Evolutionary conservation across 2,113 vertebrate genomes (phyloP).

Genomic region (Redunca redunca): DNA sequence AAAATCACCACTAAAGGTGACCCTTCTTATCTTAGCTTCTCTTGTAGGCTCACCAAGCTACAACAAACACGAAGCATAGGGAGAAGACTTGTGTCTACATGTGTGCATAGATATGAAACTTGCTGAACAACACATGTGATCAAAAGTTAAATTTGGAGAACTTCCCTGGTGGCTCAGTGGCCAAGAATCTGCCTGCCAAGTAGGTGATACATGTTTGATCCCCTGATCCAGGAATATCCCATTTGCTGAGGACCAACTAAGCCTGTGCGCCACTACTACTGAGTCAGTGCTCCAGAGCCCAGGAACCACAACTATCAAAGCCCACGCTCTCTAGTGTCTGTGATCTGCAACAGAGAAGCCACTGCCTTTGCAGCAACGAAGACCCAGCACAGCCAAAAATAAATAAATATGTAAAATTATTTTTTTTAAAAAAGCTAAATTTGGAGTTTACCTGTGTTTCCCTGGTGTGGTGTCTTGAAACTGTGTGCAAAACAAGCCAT

Average conservation of each 20-base stretch:
- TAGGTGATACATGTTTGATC: not conserved
- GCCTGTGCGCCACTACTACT: not conserved
- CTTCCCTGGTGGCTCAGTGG: not conserved
- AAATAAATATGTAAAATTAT: not conserved
- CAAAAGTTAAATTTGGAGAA: not conserved
- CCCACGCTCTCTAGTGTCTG: not conserved
- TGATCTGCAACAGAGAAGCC: not conserved
- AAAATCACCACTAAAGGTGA: not conserved
- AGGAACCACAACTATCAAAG: not conserved
- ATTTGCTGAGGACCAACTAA: not conserved
- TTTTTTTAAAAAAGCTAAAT: not conserved
- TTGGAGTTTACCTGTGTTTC: not conserved
- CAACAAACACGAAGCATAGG: not conserved
- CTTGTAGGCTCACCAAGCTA: not conserved
- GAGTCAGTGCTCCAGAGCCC: not conserved
- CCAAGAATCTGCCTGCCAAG: not conserved
- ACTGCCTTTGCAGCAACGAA: not conserved
- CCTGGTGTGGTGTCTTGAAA: not conserved
- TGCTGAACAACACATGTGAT: not conserved
- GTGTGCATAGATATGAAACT: not conserved
- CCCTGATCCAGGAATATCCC: not conserved
- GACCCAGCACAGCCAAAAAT: not conserved
- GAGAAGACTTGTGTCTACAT: not conserved
- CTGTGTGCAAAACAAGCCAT: not conserved
- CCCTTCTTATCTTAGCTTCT: not conserved